Conservation (phyloP, 2,797 vertebrate species). For the Selene dorsalis region DNA sequence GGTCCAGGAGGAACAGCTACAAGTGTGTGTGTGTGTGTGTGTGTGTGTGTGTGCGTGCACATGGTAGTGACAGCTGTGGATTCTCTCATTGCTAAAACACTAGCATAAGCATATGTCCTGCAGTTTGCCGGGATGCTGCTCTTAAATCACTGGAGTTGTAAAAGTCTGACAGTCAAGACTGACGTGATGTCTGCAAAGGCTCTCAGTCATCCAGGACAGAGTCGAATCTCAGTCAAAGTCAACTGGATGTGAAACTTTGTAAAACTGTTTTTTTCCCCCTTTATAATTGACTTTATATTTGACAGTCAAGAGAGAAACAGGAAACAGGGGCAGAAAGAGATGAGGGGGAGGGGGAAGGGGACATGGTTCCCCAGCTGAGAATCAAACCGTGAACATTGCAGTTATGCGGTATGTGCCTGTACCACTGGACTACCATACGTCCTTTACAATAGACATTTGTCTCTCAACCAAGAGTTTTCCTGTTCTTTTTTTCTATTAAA, state of each 20-base stretch:
- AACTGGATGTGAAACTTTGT: neutral
- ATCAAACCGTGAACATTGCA: neutral
- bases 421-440: too few relatives aligned
- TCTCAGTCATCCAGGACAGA: neutral
- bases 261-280: neutral
- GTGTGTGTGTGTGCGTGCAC: constrained; percentile 29
- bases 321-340: neutral
- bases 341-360: neutral
- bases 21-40: constrained; percentile 12
- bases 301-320: neutral
- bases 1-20: constrained; percentile 20
- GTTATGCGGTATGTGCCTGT: neutral
- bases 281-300: neutral
- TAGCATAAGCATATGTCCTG: neutral
- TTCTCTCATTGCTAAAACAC: constrained; percentile 43
- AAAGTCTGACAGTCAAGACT: constrained; percentile 16
- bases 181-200: neutral
- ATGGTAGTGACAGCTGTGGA: constrained; percentile 44
- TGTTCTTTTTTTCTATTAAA: neutral
- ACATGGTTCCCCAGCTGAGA: neutral
- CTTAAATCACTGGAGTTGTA: constrained; percentile 10
- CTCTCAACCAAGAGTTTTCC: neutral
- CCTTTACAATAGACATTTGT: neutral
- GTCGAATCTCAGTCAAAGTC: neutral
- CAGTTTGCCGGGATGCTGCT: neutral